Conservation (phyloP, 1,140 invertebrate genomes). For the Zaprionus taronus region DNA sequence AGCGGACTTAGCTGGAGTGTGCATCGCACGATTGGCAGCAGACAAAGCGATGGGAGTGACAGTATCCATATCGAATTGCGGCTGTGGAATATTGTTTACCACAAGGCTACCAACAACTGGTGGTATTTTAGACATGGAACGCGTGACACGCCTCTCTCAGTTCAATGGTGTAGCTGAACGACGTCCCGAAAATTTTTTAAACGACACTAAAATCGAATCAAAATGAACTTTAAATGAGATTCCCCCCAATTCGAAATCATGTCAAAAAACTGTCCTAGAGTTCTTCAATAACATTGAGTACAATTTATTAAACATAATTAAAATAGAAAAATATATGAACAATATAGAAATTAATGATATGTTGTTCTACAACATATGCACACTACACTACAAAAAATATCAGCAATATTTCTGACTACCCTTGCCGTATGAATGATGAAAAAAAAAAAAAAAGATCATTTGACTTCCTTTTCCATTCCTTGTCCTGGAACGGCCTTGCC, state of each 20-base stretch:
- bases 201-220: slow-evolving; percentile 35
- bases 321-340: neutral
- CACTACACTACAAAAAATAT: neutral
- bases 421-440: no score
- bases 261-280: neutral
- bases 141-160: no score
- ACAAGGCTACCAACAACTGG: no score
- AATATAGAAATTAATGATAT: neutral
- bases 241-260: neutral
- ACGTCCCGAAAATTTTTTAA: slow-evolving; percentile 36
- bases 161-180: no score
- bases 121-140: no score
- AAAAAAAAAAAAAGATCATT: slow-evolving; percentile 14
- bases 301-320: slow-evolving; percentile 4
- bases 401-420: neutral
- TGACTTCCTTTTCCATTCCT: slow-evolving; percentile 5
- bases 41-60: no score
- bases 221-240: slow-evolving; percentile 14
- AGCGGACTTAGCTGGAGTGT: no score
- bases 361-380: neutral
- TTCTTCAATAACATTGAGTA: neutral
- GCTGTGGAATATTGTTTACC: no score
- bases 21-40: no score
- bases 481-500: slow-evolving; percentile 76
- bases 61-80: no score